Evolutionary conservation across 2,888 invertebrate species (phyloP).

Genomic region (Steinernema carpocapsae): DNA sequence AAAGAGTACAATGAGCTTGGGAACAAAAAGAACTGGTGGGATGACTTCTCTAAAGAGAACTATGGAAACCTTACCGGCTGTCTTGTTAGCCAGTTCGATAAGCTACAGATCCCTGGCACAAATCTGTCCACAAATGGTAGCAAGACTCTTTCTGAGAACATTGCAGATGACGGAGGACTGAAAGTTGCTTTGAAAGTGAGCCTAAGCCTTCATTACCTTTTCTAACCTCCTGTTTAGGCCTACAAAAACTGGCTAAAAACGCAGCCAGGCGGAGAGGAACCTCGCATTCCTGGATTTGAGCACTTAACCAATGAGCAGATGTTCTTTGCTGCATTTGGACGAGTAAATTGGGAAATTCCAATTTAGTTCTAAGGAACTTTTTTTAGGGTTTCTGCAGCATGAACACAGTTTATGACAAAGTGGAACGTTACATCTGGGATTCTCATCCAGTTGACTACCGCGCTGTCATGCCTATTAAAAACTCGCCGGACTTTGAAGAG

Average conservation of each 20-base stretch:
- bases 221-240: slow-evolving; percentile 44
- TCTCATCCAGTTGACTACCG: not conserved
- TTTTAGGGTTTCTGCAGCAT: not conserved
- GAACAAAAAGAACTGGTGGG: slow-evolving; percentile 93
- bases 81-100: slow-evolving; percentile 83
- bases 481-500: not conserved
- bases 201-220: not conserved
- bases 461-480: not conserved
- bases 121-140: slow-evolving; percentile 54
- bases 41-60: slow-evolving; percentile 82
- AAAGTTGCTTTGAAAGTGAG: slow-evolving; percentile 55
- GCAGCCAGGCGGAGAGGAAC: slow-evolving; percentile 49
- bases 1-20: slow-evolving; percentile 91
- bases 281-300: slow-evolving; percentile 53
- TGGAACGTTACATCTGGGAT: not conserved
- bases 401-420: not conserved
- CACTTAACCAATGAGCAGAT: slow-evolving; percentile 60
- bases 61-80: slow-evolving; percentile 88
- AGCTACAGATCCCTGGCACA: slow-evolving; percentile 73
- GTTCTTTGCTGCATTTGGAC: slow-evolving; percentile 65
- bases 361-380: not conserved
- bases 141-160: slow-evolving; percentile 65
- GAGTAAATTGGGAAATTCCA: slow-evolving; percentile 44
- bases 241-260: slow-evolving; percentile 49
- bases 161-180: slow-evolving; percentile 66